Conservation (phyloP, 2,888 invertebrate species). For the Cantharis nigra region DNA sequence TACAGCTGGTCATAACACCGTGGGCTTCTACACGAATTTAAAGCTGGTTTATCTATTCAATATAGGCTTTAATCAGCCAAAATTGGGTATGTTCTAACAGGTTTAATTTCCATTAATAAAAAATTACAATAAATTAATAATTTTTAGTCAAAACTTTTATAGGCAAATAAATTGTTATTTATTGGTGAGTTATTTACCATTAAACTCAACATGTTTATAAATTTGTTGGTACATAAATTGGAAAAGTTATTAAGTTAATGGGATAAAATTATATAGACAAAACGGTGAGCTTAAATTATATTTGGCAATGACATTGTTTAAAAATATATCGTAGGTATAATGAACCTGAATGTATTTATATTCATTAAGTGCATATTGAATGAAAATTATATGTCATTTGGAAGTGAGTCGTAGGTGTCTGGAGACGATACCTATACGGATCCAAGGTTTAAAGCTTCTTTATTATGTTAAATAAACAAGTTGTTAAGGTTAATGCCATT, state of each 20-base stretch:
- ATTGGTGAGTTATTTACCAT: background rate
- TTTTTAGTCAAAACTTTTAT: background rate
- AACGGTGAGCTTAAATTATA: constrained; percentile 5
- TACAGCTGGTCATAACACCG: no score
- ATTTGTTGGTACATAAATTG: background rate
- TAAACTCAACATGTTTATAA: background rate
- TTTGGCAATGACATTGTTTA: constrained; percentile 17
- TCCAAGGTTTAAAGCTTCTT: background rate
- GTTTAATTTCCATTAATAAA: background rate
- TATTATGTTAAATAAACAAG: constrained; percentile 13
- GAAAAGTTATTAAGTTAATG: background rate
- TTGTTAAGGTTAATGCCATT: constrained; percentile 14
- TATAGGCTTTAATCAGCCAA: no score
- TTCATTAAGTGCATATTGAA: constrained; percentile 5
- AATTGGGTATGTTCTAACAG: background rate
- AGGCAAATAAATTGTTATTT: background rate
- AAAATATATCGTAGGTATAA: background rate
- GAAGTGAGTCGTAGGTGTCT: constrained; percentile 8
- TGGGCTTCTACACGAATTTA: no score
- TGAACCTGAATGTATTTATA: constrained; percentile 7
- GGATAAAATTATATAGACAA: background rate
- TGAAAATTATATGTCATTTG: constrained; percentile 13
- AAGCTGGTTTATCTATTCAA: no score
- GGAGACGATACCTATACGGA: constrained; percentile 12
- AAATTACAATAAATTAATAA: background rate